Evolutionary conservation across 2,113 vertebrate genomes (phyloP), one percentile per base, ranked within the genome.

Genomic region (Gila orcuttii): DNA sequence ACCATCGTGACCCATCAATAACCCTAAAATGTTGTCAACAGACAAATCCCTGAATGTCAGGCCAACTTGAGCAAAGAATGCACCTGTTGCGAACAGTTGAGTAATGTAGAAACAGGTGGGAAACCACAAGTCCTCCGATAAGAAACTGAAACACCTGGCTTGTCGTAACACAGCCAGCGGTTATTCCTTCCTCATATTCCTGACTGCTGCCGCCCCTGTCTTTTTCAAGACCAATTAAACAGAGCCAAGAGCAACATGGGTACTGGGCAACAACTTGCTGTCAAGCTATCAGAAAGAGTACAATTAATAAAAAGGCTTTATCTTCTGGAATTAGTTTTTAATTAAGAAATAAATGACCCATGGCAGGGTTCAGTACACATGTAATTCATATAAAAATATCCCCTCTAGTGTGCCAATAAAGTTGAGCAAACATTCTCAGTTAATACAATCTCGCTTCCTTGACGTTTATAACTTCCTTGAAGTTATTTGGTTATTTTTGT

Each of bases 71-170:
- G 52, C 19, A 73, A 28, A 33, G 7, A 5, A 47, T 73, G 33
- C 78, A 87, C 86, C 60, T 87, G 86, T 39, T 71, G 3, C 28
- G 64, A 81, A 77, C 42, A 21, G 39, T 71, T 52, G 28, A 69
- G 15, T 12, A 59, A 79, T 25, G 7, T 62, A 42, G 75, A 79
- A 64, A 55, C 86, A 84, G 84, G 85, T 85, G 81, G 79, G 13
- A 79, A 21, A 57, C 74, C n/a, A 55, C 28, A 19, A 82, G 15
- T 68, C 7, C 15, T 69, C 36, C 23, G 87, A 88, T 85, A 88
- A 82, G 28, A 76, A n/a, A 52, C 42, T 36, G 52, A 52, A 71
- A 68, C 73, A 88, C 87, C 52, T 83, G 87, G 84, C 73, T 31
- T 78, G 73, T 31, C 33, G n/a, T 62, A 23, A 79, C 76, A 79